A percentile compares a stretch with the other conserved stretches of the same genome.
Evolutionary conservation across 2,797 vertebrate genomes (phyloP).

Genomic region (Fistularia tabacaria): DNA sequence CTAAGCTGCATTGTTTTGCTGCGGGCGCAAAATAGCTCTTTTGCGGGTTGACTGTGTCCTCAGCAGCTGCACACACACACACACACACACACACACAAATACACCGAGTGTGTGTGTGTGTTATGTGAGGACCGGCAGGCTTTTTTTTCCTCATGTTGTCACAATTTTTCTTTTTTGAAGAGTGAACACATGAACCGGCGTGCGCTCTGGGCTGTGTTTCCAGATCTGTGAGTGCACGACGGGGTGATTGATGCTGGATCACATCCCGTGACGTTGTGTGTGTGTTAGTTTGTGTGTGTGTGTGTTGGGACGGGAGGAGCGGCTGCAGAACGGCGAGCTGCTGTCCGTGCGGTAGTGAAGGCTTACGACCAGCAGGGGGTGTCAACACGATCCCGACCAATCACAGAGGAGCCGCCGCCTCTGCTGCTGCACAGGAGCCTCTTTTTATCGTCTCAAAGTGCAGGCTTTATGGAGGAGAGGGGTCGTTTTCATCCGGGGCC

Average conservation of each 20-base stretch:
- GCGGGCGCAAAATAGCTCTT: constrained; percentile 64
- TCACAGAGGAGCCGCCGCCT: constrained; percentile 46
- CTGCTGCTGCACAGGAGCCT: constrained; percentile 44
- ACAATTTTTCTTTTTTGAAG: too few species aligned
- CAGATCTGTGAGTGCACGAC: too few species aligned
- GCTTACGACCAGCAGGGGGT: constrained; percentile 77
- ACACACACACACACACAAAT: constrained; percentile 5
- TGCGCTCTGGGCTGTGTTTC: too few species aligned
- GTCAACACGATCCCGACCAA: constrained; percentile 74
- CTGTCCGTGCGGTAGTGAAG: constrained; percentile 60
- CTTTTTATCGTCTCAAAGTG: constrained; percentile 42
- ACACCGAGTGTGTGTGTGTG: constrained; percentile 1
- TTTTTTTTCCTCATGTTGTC: too few species aligned
- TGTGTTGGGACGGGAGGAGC: not conserved
- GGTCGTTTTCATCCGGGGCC: too few species aligned
- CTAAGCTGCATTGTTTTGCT: constrained; percentile 71
- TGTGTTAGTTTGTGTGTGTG: too few species aligned
- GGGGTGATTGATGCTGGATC: too few species aligned
- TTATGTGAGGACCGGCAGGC: too few species aligned
- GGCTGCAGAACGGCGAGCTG: constrained; percentile 23
- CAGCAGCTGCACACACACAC: constrained; percentile 47
- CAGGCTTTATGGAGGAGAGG: constrained; percentile 28
- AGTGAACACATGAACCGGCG: too few species aligned
- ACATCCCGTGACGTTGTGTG: too few species aligned
- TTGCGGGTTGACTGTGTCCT: constrained; percentile 63